These are phyloP conservation scores for Sisyra terminalis DNA, from an alignment of 2,888 invertebrate genomes.

Conservation along the genomic window DNA sequence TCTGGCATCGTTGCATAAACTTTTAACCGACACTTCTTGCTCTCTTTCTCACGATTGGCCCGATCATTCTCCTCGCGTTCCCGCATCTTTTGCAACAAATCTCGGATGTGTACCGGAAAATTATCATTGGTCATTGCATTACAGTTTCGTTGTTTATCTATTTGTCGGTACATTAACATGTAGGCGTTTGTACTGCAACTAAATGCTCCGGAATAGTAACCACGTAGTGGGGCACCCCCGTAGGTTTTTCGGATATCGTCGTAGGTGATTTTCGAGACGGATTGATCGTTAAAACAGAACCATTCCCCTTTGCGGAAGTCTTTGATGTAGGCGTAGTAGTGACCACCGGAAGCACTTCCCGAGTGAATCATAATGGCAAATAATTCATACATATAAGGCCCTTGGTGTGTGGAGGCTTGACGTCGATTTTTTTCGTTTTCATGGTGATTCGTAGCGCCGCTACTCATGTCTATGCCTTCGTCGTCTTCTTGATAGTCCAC, in stretches of 20 bases:
- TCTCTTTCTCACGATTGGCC: conserved; percentile 38
- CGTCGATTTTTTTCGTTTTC: conserved; percentile 33
- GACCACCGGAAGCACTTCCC: conserved; percentile 78
- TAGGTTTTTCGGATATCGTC: conserved; percentile 72
- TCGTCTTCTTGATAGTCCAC: conserved; percentile 16
- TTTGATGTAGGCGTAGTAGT: conserved; percentile 84
- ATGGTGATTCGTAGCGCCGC: conserved; percentile 27
- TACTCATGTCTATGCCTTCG: conserved; percentile 42
- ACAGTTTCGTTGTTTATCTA: conserved; percentile 43
- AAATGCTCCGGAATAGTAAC: conserved; percentile 56
- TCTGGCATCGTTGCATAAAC: conserved; percentile 46
- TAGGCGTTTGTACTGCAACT: conserved; percentile 77
- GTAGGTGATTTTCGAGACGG: conserved; percentile 57
- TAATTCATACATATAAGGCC: conserved; percentile 67
- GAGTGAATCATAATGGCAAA: conserved; percentile 88
- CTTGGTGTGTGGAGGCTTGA: conserved; percentile 26
- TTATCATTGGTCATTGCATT: conserved; percentile 45
- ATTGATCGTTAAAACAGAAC: conserved; percentile 82
- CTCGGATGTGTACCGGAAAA: conserved; percentile 57
- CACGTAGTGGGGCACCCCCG: conserved; percentile 49
- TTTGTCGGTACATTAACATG: conserved; percentile 79
- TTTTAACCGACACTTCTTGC: conserved; percentile 42
- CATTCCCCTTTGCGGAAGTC: conserved; percentile 58
- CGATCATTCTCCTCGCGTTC: conserved; percentile 47
- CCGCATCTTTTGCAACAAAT: conserved; percentile 42